phyloP scores from a whole-genome alignment of 2,113 vertebrate species.

The Laticauda colubrina region DNA sequence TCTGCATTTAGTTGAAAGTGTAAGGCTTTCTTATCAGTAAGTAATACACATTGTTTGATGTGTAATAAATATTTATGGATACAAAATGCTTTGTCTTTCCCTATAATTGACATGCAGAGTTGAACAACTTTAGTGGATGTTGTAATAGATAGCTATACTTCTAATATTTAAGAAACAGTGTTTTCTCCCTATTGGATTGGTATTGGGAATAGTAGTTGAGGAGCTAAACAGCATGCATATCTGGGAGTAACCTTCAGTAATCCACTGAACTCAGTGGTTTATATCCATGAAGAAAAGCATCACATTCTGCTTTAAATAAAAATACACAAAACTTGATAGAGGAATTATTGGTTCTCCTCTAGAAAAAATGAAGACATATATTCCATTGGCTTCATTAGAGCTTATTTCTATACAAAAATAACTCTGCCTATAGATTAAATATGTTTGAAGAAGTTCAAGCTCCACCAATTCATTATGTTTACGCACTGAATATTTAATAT shows the following conservation, averaged over 20 bases:
- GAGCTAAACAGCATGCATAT: neutral
- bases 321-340: neutral
- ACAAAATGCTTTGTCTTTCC: slow-evolving; percentile 42
- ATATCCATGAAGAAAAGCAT: neutral
- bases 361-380: neutral
- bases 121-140: slow-evolving; percentile 9
- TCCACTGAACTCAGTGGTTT: neutral
- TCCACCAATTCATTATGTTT: neutral
- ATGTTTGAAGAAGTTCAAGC: neutral
- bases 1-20: slow-evolving; percentile 49
- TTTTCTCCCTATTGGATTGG: neutral
- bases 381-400: neutral
- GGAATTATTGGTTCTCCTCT: neutral
- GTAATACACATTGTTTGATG: slow-evolving; percentile 36
- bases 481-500: neutral
- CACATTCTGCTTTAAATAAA: neutral
- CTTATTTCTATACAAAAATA: neutral
- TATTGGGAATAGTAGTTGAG: neutral
- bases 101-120: slow-evolving; percentile 1
- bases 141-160: slow-evolving; percentile 26
- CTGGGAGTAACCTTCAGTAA: neutral
- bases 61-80: slow-evolving; percentile 21
- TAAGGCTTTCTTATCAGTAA: slow-evolving; percentile 54
- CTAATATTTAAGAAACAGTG: neutral
- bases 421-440: neutral